Evolutionary conservation across 1,140 invertebrate species (phyloP).

Genomic region (Philotrypesis tridentata): DNA sequence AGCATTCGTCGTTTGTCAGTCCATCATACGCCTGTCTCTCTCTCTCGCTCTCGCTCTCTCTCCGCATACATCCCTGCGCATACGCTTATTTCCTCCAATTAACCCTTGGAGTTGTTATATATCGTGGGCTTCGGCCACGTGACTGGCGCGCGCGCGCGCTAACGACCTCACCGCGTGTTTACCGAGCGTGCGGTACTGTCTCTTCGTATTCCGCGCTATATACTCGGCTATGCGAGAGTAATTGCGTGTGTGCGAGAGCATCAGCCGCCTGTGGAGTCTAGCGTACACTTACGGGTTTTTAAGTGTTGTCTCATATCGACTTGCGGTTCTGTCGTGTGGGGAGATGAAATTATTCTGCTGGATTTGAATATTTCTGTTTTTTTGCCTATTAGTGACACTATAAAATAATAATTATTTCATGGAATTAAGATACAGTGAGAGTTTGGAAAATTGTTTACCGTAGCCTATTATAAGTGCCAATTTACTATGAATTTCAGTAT

Average conservation of each 20-base stretch:
- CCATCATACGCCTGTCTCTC: too few species aligned
- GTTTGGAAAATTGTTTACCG: too few species aligned
- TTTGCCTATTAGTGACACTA: too few species aligned
- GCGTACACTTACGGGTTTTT: not conserved
- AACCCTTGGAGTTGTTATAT: slow-evolving; percentile 65
- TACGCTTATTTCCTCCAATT: slow-evolving; percentile 73
- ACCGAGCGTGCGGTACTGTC: slow-evolving; percentile 56
- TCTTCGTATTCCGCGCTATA: not conserved
- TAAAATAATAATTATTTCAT: too few species aligned
- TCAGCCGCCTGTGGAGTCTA: not conserved
- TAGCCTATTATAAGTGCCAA: too few species aligned
- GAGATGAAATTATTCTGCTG: too few species aligned
- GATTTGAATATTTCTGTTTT: too few species aligned
- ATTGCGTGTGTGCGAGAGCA: not conserved
- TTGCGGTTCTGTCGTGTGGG: too few species aligned
- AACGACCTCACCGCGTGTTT: slow-evolving; percentile 70
- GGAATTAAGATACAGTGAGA: too few species aligned
- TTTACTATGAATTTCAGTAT: too few species aligned
- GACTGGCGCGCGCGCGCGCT: slow-evolving; percentile 60
- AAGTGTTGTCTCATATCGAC: not conserved
- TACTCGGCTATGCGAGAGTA: not conserved
- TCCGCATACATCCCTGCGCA: slow-evolving; percentile 55
- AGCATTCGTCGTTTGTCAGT: too few species aligned
- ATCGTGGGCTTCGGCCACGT: slow-evolving; percentile 56
- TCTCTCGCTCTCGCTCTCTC: slow-evolving; percentile 34